Evolutionary conservation across 2,797 vertebrate species (phyloP).

Genomic region (Acrossocheilus fasciatus): DNA sequence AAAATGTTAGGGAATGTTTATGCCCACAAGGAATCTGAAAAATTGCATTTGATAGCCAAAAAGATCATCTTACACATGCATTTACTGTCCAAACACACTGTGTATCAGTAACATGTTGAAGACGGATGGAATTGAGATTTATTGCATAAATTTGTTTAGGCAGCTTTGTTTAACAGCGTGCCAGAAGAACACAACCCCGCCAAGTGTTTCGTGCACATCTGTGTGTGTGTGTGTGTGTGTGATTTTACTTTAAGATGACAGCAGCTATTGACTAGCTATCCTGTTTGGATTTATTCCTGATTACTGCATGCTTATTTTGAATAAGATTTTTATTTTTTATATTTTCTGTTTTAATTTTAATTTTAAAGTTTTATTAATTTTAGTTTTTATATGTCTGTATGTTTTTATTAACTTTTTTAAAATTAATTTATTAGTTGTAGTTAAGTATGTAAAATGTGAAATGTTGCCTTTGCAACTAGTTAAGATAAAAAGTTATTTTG

Average conservation of each 20-base stretch:
- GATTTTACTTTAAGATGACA: neutral
- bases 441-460: neutral
- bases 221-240: neutral
- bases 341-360: neutral
- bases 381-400: neutral
- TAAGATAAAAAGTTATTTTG: neutral
- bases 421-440: neutral
- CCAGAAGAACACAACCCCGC: constrained; percentile 10
- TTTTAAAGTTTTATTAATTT: neutral
- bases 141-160: constrained; percentile 19
- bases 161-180: constrained; percentile 14
- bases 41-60: neutral
- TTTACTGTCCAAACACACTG: neutral
- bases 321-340: neutral
- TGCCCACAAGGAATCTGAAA: constrained; percentile 25
- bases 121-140: neutral
- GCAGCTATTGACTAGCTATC: no score
- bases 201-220: neutral
- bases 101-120: constrained; percentile 8
- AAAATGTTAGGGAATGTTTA: neutral
- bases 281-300: neutral
- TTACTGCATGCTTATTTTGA: neutral
- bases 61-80: constrained; percentile 10
- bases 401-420: neutral
- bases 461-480: no score